Evolutionary conservation across 2,113 vertebrate genomes (phyloP).

Genomic region (Tricholaema leucomelas): DNA sequence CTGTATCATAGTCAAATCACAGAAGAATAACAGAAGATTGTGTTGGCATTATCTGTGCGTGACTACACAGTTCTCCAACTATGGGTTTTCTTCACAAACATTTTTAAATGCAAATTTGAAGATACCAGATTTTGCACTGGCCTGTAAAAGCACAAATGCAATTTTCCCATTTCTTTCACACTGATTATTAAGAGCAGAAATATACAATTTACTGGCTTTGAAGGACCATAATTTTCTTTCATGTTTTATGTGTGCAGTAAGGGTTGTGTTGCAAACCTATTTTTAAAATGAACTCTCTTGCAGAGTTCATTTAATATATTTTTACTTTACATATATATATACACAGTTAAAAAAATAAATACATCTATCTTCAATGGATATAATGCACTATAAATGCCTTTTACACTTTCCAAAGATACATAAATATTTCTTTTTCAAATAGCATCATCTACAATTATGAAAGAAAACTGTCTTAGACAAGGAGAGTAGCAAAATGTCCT

Average conservation of each 20-base stretch:
- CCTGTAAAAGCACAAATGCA: not conserved
- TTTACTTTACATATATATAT: not conserved
- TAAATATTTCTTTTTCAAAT: not conserved
- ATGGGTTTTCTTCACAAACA: not conserved
- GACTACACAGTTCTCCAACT: not conserved
- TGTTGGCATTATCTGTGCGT: not conserved
- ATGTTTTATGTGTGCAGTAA: not conserved
- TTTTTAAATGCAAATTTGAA: not conserved
- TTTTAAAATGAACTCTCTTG: not conserved
- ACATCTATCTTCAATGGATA: not conserved
- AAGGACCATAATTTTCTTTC: not conserved
- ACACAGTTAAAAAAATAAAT: not conserved
- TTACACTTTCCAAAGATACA: not conserved
- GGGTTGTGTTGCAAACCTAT: not conserved
- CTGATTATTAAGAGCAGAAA: not conserved
- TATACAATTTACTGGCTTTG: not conserved
- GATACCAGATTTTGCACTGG: not conserved
- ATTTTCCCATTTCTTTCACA: not conserved
- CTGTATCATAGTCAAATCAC: not conserved
- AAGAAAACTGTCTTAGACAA: not conserved
- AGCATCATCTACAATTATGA: not conserved
- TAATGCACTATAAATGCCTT: not conserved
- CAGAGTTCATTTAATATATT: not conserved
- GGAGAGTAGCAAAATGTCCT: fast-evolving
- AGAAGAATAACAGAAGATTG: not conserved